These are phyloP conservation scores for Menura novaehollandiae DNA, from an alignment of 2,113 vertebrate species.

Conservation along the genomic window DNA sequence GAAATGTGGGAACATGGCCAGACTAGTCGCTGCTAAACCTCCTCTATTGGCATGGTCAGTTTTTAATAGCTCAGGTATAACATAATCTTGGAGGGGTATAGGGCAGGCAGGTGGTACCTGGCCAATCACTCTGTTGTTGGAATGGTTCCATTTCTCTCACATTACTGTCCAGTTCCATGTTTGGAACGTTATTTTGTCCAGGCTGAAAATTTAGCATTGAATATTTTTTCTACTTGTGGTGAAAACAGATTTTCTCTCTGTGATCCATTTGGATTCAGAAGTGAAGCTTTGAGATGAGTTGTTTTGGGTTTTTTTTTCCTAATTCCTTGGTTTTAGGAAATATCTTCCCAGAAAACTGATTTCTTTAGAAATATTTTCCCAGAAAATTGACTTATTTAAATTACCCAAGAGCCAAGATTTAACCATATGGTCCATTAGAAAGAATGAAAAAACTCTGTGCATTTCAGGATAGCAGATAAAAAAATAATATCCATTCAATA, in stretches of 20 bases:
- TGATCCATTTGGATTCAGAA: neutral
- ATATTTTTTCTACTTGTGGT: neutral
- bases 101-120: neutral
- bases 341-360: neutral
- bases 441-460: neutral
- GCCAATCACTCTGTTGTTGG: neutral
- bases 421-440: neutral
- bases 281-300: neutral
- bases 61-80: neutral
- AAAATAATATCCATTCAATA: neutral
- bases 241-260: neutral
- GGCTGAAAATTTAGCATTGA: neutral
- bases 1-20: slow-evolving; percentile 9
- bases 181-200: neutral
- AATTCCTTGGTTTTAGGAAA: neutral
- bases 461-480: neutral
- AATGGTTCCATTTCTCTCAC: neutral
- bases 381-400: neutral
- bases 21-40: neutral
- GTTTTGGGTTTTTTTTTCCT: neutral
- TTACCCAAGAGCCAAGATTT: neutral
- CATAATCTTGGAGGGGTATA: neutral
- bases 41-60: neutral
- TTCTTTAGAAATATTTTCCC: neutral
- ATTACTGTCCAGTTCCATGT: neutral